These are phyloP conservation scores for Stenodema calcarata DNA, from an alignment of 2,888 invertebrate genomes.

Conservation along the genomic window DNA sequence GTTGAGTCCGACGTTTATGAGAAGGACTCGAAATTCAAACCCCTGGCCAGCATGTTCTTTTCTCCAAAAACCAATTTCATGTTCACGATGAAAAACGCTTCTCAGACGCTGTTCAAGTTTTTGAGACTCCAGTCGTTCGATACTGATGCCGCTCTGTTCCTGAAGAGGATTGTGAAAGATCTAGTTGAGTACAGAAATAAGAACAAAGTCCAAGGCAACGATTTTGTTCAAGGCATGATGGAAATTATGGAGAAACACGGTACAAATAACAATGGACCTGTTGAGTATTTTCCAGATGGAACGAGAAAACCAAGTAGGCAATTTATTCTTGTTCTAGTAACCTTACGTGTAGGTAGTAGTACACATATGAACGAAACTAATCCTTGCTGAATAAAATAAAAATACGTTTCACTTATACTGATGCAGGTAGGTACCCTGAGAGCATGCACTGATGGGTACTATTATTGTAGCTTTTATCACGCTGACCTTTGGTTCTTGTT, in stretches of 20 bases:
- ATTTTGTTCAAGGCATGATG: slow-evolving; percentile 19
- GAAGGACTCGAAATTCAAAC: slow-evolving; percentile 1
- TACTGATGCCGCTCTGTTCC: background rate
- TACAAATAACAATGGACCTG: background rate
- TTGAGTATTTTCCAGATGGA: slow-evolving; percentile 8
- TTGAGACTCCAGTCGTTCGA: background rate
- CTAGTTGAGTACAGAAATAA: slow-evolving; percentile 10
- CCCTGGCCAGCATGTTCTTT: background rate
- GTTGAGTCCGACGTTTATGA: slow-evolving; percentile 23
- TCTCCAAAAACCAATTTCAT: background rate
- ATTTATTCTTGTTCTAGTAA: background rate
- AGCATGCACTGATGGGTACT: too few relatives aligned
- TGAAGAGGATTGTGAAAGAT: background rate
- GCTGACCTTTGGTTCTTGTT: too few relatives aligned
- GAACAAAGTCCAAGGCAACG: background rate
- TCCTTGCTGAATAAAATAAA: background rate
- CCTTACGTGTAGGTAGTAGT: background rate
- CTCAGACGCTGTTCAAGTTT: background rate
- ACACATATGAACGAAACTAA: too few relatives aligned
- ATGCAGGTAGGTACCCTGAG: too few relatives aligned
- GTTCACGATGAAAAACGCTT: background rate
- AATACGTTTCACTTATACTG: too few relatives aligned
- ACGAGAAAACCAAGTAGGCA: slow-evolving; percentile 1
- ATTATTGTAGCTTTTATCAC: too few relatives aligned
- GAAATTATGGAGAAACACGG: background rate